Evolutionary conservation across 2,113 vertebrate genomes (phyloP).

Genomic region (Gobio gobio): DNA sequence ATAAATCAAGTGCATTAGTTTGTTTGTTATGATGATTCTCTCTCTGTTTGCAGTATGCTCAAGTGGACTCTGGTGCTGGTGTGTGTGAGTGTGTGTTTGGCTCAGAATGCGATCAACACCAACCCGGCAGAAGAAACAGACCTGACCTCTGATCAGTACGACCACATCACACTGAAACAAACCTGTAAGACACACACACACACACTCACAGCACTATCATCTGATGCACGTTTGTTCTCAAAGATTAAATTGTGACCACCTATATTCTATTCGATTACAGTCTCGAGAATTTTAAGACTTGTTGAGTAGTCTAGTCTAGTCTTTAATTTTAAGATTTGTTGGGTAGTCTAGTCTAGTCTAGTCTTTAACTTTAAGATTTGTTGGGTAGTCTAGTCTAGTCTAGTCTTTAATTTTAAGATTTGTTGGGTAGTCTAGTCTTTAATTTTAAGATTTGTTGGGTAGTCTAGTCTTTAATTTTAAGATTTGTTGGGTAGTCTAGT

Average conservation of each 20-base stretch:
- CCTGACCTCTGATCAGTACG: not conserved
- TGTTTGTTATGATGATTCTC: not conserved
- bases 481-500: too few species aligned
- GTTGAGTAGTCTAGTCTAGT: too few species aligned
- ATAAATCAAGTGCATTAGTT: not conserved
- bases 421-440: too few species aligned
- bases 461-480: too few species aligned
- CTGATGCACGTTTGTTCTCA: not conserved
- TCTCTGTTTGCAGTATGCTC: constrained; percentile 32
- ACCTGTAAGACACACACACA: constrained; percentile 61
- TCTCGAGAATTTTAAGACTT: too few species aligned
- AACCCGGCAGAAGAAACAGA: constrained; percentile 45
- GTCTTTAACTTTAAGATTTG: too few species aligned
- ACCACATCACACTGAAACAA: constrained; percentile 54
- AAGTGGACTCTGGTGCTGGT: constrained; percentile 16
- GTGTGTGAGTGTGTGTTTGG: constrained; percentile 28
- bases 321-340: too few species aligned
- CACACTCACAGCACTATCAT: not conserved
- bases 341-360: too few species aligned
- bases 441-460: too few species aligned
- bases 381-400: too few species aligned
- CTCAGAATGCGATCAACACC: constrained; percentile 40
- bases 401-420: too few species aligned
- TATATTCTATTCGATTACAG: not conserved
- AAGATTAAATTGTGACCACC: not conserved